phyloP scores from a whole-genome alignment of 2,888 invertebrate species.

The Dynastes maya region DNA sequence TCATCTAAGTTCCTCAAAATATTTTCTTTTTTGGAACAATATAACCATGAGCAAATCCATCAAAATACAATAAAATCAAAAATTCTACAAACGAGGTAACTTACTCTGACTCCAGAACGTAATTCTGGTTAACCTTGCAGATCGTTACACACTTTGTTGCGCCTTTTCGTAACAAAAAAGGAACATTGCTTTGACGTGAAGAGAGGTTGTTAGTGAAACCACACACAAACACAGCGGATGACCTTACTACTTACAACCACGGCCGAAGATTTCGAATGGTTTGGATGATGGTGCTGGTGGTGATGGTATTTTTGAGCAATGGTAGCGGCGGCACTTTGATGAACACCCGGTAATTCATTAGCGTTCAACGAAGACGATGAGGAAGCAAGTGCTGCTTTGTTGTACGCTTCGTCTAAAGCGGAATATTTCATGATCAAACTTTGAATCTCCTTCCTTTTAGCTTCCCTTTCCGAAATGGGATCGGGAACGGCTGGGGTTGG shows the following conservation, averaged over 20 bases:
- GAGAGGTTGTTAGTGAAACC: conserved; percentile 10
- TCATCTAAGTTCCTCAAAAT: no score
- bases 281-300: conserved; percentile 19
- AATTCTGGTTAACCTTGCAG: no score
- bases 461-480: conserved; percentile 81
- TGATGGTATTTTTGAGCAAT: conserved; percentile 66
- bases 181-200: no score
- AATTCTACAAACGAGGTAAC: no score
- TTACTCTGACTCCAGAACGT: no score
- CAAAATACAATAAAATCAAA: no score
- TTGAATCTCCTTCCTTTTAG: conserved; percentile 87
- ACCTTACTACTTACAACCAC: conserved; percentile 67
- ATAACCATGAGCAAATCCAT: no score
- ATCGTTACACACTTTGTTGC: neutral
- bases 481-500: conserved; percentile 73
- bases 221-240: conserved; percentile 38
- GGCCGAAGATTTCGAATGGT: conserved; percentile 59
- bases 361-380: neutral
- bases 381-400: conserved; percentile 67
- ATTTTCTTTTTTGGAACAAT: no score
- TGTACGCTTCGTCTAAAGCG: conserved; percentile 83
- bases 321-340: conserved; percentile 62
- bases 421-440: conserved; percentile 88
- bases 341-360: conserved; percentile 50
- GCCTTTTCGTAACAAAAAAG: no score